Evolutionary conservation across 1,140 invertebrate genomes (phyloP).

Genomic region (Meteorus sp.): DNA sequence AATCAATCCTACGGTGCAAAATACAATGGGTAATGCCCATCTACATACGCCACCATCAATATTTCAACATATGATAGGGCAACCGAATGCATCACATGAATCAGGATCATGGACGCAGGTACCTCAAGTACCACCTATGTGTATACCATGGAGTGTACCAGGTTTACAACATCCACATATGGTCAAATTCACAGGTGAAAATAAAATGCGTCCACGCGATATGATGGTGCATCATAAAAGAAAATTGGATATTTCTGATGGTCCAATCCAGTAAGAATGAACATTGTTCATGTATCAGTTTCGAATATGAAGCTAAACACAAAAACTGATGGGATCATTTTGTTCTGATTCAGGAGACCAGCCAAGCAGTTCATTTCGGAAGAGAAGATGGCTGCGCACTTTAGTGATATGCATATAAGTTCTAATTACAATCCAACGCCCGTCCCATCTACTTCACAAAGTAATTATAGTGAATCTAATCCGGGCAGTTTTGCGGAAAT

Average conservation of each 20-base stretch:
- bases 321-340: no score
- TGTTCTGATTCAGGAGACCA: conserved; percentile 50
- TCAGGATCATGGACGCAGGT: conserved; percentile 43
- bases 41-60: conserved; percentile 51
- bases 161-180: conserved; percentile 42
- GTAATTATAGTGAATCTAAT: conserved; percentile 8
- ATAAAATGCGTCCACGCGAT: conserved; percentile 24
- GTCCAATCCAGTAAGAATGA: conserved; percentile 40
- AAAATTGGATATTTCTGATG: conserved; percentile 46
- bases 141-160: conserved; percentile 50
- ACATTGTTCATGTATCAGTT: neutral
- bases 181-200: conserved; percentile 47
- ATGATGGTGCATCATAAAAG: conserved; percentile 44
- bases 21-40: conserved; percentile 50
- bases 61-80: conserved; percentile 55
- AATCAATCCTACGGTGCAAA: conserved; percentile 35
- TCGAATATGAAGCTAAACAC: conserved; percentile 10
- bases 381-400: conserved; percentile 77
- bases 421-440: conserved; percentile 40
- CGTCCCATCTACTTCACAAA: conserved; percentile 37
- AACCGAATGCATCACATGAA: conserved; percentile 39
- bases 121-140: conserved; percentile 49
- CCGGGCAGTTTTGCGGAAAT: conserved; percentile 20
- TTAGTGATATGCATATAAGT: conserved; percentile 72
- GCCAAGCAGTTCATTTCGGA: conserved; percentile 79